phyloP scores from a whole-genome alignment of 2,888 invertebrate species.

The Boloria selene region DNA sequence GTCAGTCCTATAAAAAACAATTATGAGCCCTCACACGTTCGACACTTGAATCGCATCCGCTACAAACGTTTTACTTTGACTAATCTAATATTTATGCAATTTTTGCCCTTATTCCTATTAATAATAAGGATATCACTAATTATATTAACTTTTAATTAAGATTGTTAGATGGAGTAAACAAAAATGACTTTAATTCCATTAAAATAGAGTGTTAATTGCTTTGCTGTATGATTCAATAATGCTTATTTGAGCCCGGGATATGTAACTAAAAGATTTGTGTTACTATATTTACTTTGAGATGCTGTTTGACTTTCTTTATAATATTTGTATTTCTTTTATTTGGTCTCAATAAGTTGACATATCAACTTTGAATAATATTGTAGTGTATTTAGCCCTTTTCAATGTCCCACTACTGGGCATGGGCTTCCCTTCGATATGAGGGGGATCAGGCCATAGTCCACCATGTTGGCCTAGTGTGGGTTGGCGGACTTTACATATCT shows the following conservation, averaged over 20 bases:
- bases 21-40: constrained; percentile 32
- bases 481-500: no score
- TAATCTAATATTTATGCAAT: constrained; percentile 14
- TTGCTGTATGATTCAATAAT: constrained; percentile 13
- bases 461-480: no score
- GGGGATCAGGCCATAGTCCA: no score
- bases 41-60: constrained; percentile 37
- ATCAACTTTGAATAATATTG: background rate
- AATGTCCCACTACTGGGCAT: no score
- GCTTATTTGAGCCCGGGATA: constrained; percentile 27
- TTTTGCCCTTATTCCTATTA: constrained; percentile 6
- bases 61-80: constrained; percentile 20
- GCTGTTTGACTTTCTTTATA: background rate
- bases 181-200: background rate
- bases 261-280: constrained; percentile 24
- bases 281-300: constrained; percentile 20
- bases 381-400: no score
- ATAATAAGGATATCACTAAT: background rate
- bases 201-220: background rate
- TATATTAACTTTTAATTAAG: background rate
- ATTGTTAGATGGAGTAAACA: background rate
- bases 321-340: background rate
- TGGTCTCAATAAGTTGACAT: background rate
- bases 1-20: constrained; percentile 31
- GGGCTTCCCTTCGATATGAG: no score